These are phyloP conservation scores for Cyanistes caeruleus DNA, from an alignment of 2,113 vertebrate genomes.

Conservation along the genomic window DNA sequence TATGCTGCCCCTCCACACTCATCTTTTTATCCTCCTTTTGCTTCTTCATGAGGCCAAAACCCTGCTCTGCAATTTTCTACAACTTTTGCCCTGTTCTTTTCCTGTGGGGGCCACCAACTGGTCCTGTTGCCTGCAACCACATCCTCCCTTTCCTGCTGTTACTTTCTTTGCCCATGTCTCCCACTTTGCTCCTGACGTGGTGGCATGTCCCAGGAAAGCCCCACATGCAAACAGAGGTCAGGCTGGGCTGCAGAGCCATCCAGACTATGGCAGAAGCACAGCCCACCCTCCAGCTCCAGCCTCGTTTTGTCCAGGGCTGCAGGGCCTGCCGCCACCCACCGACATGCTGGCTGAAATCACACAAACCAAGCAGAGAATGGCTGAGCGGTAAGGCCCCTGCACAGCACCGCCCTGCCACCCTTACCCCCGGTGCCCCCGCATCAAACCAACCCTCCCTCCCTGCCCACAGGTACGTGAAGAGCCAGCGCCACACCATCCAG, in stretches of 20 bases:
- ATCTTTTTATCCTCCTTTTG: not conserved
- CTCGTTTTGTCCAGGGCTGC: slow-evolving; percentile 41
- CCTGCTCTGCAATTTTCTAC: rapidly evolving
- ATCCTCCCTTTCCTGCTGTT: not conserved
- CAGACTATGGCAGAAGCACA: not conserved
- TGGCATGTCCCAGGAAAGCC: rapidly evolving
- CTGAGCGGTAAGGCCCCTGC: slow-evolving; percentile 13
- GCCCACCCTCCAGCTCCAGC: not conserved
- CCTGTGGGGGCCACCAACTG: not conserved
- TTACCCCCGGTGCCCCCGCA: not conserved
- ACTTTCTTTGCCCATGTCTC: not conserved
- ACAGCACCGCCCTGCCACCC: slow-evolving; percentile 48
- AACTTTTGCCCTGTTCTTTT: not conserved
- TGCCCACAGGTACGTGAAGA: slow-evolving; percentile 53
- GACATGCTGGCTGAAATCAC: slow-evolving; percentile 59
- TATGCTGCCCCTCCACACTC: not conserved
- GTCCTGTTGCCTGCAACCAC: not conserved
- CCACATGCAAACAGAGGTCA: not conserved
- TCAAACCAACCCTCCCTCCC: not conserved
- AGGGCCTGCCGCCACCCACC: not conserved
- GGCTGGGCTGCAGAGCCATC: not conserved
- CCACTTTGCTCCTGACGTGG: not conserved
- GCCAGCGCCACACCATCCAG: slow-evolving; percentile 84
- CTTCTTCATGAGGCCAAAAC: not conserved
- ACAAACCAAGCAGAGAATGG: slow-evolving; percentile 1